Percentiles rank a stretch among this genome's conserved stretches.
Conservation (phyloP, 2,797 vertebrate species). For the Myripristis jacobus region DNA sequence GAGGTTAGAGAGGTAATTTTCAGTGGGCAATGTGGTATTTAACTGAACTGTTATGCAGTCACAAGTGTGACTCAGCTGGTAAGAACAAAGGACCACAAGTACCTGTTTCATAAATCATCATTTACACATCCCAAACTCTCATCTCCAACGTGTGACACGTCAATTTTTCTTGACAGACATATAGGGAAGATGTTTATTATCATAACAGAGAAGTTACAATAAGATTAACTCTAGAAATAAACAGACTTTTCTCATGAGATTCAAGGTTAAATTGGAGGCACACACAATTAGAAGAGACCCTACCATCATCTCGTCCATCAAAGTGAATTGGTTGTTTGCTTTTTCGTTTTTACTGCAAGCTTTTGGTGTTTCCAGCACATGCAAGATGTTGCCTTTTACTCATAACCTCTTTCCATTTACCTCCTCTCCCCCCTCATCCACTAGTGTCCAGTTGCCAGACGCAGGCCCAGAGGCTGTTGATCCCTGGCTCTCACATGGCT, state of each 20-base stretch:
- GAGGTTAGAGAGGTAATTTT: conserved; percentile 4
- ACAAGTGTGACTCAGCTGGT: conserved; percentile 36
- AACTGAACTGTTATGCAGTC: conserved; percentile 14
- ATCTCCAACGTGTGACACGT: not conserved
- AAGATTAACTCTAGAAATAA: no score
- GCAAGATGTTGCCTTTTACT: conserved; percentile 1
- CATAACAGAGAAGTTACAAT: conserved; percentile 1
- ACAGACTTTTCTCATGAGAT: no score
- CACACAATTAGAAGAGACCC: no score
- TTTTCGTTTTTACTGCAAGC: not conserved
- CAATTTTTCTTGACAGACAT: conserved; percentile 7
- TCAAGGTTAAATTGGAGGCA: no score
- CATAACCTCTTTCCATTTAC: conserved; percentile 69
- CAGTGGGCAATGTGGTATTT: conserved; percentile 33
- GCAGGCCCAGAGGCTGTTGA: conserved; percentile 84
- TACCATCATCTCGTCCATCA: no score
- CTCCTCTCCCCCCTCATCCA: conserved; percentile 98
- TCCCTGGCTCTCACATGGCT: conserved; percentile 87
- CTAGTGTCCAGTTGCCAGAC: conserved; percentile 95
- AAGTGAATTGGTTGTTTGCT: not conserved
- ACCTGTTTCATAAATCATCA: conserved; percentile 19
- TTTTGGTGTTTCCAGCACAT: no score
- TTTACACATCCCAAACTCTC: conserved; percentile 3
- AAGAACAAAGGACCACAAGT: conserved; percentile 40
- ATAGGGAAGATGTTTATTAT: not conserved